A percentile compares a stretch with the other conserved stretches of the same genome.
Conservation (phyloP, 1,140 invertebrate species). For the Parasteatoda tepidariorum region DNA sequence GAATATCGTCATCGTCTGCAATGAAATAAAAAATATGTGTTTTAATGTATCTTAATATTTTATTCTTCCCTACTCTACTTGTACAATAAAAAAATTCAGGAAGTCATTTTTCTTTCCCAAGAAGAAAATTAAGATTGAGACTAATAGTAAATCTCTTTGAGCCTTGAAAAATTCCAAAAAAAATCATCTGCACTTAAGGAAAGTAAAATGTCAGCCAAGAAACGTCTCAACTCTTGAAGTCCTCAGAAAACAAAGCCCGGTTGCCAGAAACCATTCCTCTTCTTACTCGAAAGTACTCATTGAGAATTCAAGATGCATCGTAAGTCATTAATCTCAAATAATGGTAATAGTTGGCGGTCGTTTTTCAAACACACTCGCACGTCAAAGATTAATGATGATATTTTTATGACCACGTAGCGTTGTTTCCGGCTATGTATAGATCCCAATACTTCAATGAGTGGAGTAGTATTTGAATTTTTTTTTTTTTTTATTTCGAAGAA, state of each 20-base stretch:
- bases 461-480: too few relatives aligned
- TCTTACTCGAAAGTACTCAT: not conserved
- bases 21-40: too few relatives aligned
- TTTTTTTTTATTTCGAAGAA: too few relatives aligned
- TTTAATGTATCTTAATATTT: too few relatives aligned
- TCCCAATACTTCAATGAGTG: too few relatives aligned
- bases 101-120: too few relatives aligned
- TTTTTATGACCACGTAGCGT: slow-evolving; percentile 39
- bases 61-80: too few relatives aligned
- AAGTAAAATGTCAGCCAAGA: not conserved
- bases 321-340: slow-evolving; percentile 47
- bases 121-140: too few relatives aligned
- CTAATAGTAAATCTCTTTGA: too few relatives aligned
- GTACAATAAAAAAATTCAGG: too few relatives aligned
- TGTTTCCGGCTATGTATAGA: slow-evolving; percentile 22
- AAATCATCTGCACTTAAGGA: not conserved
- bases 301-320: not conserved
- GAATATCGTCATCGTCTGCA: too few relatives aligned
- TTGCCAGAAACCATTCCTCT: not conserved
- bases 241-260: slow-evolving; percentile 1
- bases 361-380: slow-evolving; percentile 54
- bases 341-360: slow-evolving; percentile 49
- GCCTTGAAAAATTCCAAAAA: not conserved
- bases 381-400: slow-evolving; percentile 39
- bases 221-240: not conserved